Base-by-base conservation (phyloP, 2,797 vertebrate genomes). In the Pangasius macronema region DNA sequence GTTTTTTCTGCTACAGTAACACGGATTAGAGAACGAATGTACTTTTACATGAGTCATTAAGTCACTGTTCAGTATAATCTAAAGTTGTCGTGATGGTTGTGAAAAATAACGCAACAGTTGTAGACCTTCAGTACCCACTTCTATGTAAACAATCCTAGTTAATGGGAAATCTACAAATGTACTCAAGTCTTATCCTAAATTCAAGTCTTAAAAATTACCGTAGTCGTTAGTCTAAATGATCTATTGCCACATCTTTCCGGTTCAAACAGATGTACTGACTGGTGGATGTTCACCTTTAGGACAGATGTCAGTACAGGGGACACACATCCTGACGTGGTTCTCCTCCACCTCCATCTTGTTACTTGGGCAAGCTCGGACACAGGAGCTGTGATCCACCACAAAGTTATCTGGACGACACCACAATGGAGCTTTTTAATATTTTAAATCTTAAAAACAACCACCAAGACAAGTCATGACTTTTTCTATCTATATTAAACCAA, bases 341-440 rank as follows among this genome's bases (percentile, higher is more conserved):
- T 99, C 97, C 94, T 99, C 98, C 88, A 99, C 96, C 89, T 99
- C 99, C 98, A 99, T 99, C 93, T 99, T 99, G 94, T 99, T 99
- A 91, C 97, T 99, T 0, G 99, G 99, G 80, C 99, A 99, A 0
- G 98, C 99, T 89, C 98, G 96, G 30, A 99, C 98, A 90, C 99
- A 99, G 67, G 99, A 99, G 93, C 97, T 99, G 80, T 98, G 97
- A 94, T 99, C 99, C 63, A 99, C 98, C 93, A 99, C 99, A 90
- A 99, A 99, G 94, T 99, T 99, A 94, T 99, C 99, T 99, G 93
- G 18, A 39, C 61, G 30, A 49, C 30, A 87, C 16, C 42, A 63
- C 22, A 59, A 20, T n/a, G 51, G 36, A 83, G 22, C 51, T 13
- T 80, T 57, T 36, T 22, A 33, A 46, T n/a, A 2, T 16, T 75